A percentile compares a stretch with the other conserved stretches of the same genome.
Evolutionary conservation across 2,797 vertebrate species (phyloP).

Genomic region (Prionace glauca): DNA sequence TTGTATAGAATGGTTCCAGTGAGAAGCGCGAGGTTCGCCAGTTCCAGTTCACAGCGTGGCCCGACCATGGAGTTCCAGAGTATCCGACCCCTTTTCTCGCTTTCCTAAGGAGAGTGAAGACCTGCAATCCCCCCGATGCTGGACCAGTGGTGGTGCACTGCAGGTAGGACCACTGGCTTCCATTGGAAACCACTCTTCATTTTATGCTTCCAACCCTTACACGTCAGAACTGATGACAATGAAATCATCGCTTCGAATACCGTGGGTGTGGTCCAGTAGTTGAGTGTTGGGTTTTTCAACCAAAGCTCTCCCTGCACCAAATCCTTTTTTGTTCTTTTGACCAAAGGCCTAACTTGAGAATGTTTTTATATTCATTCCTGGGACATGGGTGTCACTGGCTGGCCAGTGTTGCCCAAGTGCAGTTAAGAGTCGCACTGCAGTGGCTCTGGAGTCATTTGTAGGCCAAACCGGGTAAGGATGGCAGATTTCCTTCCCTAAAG

Average conservation of each 20-base stretch:
- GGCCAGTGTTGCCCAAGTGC: too few relatives aligned
- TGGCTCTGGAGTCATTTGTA: too few relatives aligned
- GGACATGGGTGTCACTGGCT: too few relatives aligned
- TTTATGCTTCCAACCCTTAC: not conserved
- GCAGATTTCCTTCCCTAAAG: too few relatives aligned
- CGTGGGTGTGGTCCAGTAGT: too few relatives aligned
- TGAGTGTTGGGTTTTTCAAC: not conserved
- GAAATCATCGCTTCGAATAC: not conserved
- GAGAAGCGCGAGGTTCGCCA: conserved; percentile 95
- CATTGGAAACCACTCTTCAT: not conserved
- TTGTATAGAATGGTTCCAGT: conserved; percentile 80
- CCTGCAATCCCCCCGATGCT: conserved; percentile 89
- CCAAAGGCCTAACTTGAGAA: not conserved
- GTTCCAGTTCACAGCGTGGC: conserved; percentile 98
- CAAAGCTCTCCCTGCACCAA: not conserved
- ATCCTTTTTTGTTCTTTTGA: not conserved
- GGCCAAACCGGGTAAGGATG: too few relatives aligned
- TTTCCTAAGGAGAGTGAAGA: conserved; percentile 92
- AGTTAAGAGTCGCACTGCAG: too few relatives aligned
- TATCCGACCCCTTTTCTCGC: conserved; percentile 95
- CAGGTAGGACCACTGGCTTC: conserved; percentile 64
- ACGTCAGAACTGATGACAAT: not conserved
- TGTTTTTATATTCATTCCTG: too few relatives aligned
- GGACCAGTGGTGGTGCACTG: conserved; percentile 93
- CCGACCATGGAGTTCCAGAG: conserved; percentile 90